Conservation (phyloP, 92 coral and sea anemone species). For the Epizoanthus scotinus region DNA sequence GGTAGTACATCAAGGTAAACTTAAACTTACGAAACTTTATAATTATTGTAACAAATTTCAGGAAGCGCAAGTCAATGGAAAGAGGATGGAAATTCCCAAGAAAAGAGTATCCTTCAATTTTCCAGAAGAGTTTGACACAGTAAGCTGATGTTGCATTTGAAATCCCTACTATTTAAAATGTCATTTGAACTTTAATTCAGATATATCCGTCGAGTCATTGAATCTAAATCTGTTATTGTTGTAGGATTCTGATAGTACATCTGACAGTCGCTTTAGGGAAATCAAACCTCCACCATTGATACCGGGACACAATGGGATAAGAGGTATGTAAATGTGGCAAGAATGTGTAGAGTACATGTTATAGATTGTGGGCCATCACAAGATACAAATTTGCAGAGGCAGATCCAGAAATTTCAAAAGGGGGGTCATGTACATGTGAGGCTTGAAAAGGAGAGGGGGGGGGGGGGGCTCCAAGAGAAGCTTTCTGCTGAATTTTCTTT, state of each 20-base stretch:
- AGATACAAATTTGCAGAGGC: no score
- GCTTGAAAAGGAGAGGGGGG: no score
- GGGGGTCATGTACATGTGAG: no score
- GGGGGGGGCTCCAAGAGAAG: no score
- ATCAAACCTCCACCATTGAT: constrained; percentile 54
- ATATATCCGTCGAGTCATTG: neutral
- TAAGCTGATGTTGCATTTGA: constrained; percentile 26
- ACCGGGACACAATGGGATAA: constrained; percentile 58
- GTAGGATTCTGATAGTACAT: constrained; percentile 79
- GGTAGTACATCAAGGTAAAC: no score
- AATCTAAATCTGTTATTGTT: neutral
- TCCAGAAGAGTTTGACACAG: constrained; percentile 90
- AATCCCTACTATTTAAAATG: no score
- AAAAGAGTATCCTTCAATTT: constrained; percentile 87
- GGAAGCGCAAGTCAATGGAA: constrained; percentile 43
- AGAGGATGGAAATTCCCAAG: constrained; percentile 53
- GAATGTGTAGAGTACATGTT: neutral
- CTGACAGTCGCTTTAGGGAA: constrained; percentile 34
- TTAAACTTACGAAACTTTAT: neutral
- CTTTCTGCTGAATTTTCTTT: no score
- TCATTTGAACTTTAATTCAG: neutral
- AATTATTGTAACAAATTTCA: neutral
- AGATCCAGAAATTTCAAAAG: no score
- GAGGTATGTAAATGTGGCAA: constrained; percentile 43
- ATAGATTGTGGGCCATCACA: neutral